These are phyloP conservation scores for Lophotriccus pileatus DNA, from an alignment of 2,797 vertebrate genomes.

Conservation along the genomic window DNA sequence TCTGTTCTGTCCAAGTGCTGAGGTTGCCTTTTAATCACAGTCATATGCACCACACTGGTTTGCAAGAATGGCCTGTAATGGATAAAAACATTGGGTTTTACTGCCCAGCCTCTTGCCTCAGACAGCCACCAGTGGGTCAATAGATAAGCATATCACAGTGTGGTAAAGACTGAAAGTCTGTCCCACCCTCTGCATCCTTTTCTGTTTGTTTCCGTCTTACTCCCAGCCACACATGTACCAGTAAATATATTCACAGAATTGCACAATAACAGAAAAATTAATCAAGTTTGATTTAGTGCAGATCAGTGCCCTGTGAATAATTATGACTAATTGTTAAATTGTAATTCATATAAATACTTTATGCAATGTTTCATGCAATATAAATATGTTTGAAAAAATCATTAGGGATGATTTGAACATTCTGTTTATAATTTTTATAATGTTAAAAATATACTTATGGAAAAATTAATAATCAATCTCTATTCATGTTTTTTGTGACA, in stretches of 20 bases:
- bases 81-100: not conserved
- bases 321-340: not conserved
- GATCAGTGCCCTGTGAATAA: not conserved
- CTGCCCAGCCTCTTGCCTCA: not conserved
- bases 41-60: not conserved
- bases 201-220: not conserved
- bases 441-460: not conserved
- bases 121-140: not conserved
- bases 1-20: not conserved
- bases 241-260: not conserved
- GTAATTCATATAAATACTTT: not conserved
- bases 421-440: not conserved
- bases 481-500: not conserved
- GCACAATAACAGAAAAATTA: not conserved
- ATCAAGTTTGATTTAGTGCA: not conserved
- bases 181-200: not conserved
- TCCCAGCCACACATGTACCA: not conserved
- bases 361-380: not conserved
- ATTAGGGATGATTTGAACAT: fast-evolving
- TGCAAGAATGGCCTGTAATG: too few relatives aligned
- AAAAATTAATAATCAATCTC: not conserved
- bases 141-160: not conserved
- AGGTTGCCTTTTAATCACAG: not conserved
- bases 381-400: not conserved
- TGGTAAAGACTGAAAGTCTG: not conserved